Evolutionary conservation across 2,888 invertebrate genomes (phyloP).

Genomic region (Candidula unifasciata): DNA sequence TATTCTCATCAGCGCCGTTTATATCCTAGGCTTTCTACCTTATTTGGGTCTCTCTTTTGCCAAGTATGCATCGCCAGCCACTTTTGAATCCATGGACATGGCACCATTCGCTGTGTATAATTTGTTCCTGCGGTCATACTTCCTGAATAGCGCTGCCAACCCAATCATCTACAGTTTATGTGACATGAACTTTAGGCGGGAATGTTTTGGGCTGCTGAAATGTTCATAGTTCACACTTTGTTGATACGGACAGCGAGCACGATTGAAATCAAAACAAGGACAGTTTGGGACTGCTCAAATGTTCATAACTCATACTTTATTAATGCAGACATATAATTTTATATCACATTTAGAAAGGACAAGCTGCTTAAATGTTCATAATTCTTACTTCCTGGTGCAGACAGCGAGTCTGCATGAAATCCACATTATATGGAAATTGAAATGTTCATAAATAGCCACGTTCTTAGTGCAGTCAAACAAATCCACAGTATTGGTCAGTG

Average conservation of each 20-base stretch:
- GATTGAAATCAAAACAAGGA: slow-evolving; percentile 30
- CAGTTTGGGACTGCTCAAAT: not conserved
- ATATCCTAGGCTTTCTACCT: slow-evolving; percentile 36
- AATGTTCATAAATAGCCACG: too few relatives aligned
- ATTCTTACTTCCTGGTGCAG: too few relatives aligned
- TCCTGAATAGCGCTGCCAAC: slow-evolving; percentile 46
- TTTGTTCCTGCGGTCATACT: slow-evolving; percentile 37
- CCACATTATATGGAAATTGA: too few relatives aligned
- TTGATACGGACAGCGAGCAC: slow-evolving; percentile 35
- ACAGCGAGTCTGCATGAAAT: too few relatives aligned
- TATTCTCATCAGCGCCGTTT: slow-evolving; percentile 46
- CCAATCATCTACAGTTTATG: slow-evolving; percentile 45
- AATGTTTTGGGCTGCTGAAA: slow-evolving; percentile 13
- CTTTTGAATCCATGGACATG: not conserved
- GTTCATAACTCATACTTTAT: not conserved
- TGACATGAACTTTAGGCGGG: slow-evolving; percentile 38
- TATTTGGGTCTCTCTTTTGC: slow-evolving; percentile 9
- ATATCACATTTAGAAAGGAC: too few relatives aligned
- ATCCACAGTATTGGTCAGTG: too few relatives aligned
- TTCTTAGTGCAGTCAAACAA: too few relatives aligned
- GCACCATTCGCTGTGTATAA: not conserved
- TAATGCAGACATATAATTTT: not conserved
- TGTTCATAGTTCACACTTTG: not conserved
- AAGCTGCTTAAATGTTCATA: too few relatives aligned
- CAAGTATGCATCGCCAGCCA: not conserved